phyloP scores from a whole-genome alignment of 2,797 vertebrate genomes.

The Neosilurus mollespiculum region DNA sequence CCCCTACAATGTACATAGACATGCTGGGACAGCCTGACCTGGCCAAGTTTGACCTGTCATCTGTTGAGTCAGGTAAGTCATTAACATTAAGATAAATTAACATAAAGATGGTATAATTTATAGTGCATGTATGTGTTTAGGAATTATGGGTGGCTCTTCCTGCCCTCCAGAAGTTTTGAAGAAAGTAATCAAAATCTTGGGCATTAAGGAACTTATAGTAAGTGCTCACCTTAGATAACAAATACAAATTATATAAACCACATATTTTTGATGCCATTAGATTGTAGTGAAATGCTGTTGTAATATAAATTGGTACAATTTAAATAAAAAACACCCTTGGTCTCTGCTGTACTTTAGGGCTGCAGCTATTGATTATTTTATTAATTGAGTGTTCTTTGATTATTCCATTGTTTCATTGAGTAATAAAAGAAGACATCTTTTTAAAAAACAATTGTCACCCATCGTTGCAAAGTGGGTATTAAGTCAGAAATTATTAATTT shows the following conservation, averaged over 20 bases:
- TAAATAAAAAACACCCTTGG: no score
- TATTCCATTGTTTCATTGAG: no score
- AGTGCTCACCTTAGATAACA: slow-evolving; percentile 61
- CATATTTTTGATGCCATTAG: neutral
- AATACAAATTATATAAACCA: neutral
- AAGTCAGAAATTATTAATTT: no score
- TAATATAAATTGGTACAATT: no score
- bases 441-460: no score
- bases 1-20: slow-evolving; percentile 92
- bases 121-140: slow-evolving; percentile 59
- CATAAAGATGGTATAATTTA: neutral
- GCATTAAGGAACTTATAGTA: slow-evolving; percentile 75
- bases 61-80: slow-evolving; percentile 77
- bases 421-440: no score
- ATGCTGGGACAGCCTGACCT: slow-evolving; percentile 80
- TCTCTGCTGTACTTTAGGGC: no score
- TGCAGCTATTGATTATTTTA: no score
- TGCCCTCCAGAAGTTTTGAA: slow-evolving; percentile 80
- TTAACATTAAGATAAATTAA: neutral
- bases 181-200: slow-evolving; percentile 69
- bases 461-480: no score
- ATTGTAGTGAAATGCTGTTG: neutral
- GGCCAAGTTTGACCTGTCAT: slow-evolving; percentile 77
- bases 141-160: slow-evolving; percentile 80
- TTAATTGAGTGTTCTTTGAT: no score